Evolutionary conservation across 1,140 invertebrate species (phyloP).

Genomic region (Ostrea edulis): DNA sequence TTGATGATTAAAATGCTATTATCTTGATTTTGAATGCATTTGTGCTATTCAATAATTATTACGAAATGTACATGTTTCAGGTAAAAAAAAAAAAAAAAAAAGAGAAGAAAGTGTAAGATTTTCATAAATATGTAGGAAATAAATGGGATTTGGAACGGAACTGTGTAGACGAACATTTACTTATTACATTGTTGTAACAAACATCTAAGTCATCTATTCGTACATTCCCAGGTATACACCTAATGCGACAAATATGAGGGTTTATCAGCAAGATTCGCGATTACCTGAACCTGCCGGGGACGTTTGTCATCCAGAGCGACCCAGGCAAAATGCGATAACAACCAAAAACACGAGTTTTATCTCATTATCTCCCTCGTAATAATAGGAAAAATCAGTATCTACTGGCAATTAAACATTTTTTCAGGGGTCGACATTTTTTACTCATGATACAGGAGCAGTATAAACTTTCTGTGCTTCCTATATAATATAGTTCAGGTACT

Average conservation of each 20-base stretch:
- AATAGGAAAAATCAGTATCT: constrained; percentile 28
- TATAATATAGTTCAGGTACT: neutral
- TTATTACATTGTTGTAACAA: neutral
- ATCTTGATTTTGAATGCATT: too few relatives aligned
- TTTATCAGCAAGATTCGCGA: constrained; percentile 15
- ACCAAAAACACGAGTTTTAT: neutral
- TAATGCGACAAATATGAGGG: constrained; percentile 31
- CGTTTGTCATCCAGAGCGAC: neutral
- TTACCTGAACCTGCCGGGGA: constrained; percentile 24
- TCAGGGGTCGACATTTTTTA: neutral
- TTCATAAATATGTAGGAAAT: too few relatives aligned
- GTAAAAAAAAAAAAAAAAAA: too few relatives aligned
- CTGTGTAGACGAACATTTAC: too few relatives aligned
- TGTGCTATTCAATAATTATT: too few relatives aligned
- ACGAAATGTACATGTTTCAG: too few relatives aligned
- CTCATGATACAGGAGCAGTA: neutral
- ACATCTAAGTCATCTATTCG: neutral
- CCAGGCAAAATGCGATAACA: constrained; percentile 14
- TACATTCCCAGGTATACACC: constrained; percentile 3
- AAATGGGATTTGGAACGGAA: too few relatives aligned
- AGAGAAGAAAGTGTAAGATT: too few relatives aligned
- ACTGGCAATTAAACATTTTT: constrained; percentile 5
- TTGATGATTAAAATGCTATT: too few relatives aligned
- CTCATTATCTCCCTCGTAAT: constrained; percentile 19
- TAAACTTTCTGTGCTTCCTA: neutral